Evolutionary conservation across 2,888 invertebrate genomes (phyloP), one percentile per base, ranked within the genome.

Genomic region (Agrochola circellaris): DNA sequence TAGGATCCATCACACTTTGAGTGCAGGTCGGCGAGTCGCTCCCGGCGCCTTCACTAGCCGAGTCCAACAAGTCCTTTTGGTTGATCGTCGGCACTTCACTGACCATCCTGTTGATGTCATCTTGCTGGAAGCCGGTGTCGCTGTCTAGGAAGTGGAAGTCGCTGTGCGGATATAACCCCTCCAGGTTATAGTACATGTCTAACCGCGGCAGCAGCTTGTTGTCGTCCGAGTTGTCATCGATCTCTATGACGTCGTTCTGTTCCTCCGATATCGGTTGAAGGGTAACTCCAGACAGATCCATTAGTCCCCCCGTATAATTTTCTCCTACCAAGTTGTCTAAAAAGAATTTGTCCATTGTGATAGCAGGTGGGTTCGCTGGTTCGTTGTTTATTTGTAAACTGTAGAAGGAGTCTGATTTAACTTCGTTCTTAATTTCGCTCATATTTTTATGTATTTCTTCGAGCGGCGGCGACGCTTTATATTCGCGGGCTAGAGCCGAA

Each of bases 181-280:
- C 96, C 4, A 96, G 82, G 0, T 95, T 95, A 75, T 94, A 96
- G 75, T 95, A 96, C 92, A 96, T 96, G 69, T 96, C 96, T 67
- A 94, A 94, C 0, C 96, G 92, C 9, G 95, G 95, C 70, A 96
- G 85, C 2, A 96, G 88, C 83, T 96, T 96, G 71, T 93, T 96
- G 77, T 96, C 96, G 54, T 96, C 96, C 0, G 96, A 96, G 83
- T 96, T 96, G 76, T 96, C 96, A 66, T 96, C 96, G 26, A 96
- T 96, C 88, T 96, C 96, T 76, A 96, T 96, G 3, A 96, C 95
- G 73, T 96, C 96, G 60, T 92, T 95, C 82, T 95, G 95, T 42
- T 94, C 94, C 7, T 94, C 95, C 0, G 93, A 88, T 23, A 93
- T 92, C 48, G 95, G 95, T 20, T 95, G 94, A 11, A 96, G 83